Base-by-base conservation (phyloP, 2,888 invertebrate genomes). In the Gisinianus flammeolus region DNA sequence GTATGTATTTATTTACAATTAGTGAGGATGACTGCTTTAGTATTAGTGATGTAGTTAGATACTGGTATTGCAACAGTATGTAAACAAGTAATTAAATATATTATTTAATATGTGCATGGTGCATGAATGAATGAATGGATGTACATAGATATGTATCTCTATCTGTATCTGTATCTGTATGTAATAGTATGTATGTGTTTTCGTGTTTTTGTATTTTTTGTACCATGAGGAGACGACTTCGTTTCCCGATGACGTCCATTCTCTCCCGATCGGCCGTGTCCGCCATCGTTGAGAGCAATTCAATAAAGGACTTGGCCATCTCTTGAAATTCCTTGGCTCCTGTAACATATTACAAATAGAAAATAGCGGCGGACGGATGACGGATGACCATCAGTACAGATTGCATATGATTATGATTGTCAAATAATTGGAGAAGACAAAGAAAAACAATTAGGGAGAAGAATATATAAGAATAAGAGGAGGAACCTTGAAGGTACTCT, bases 401-500 rank as follows among this genome's bases (percentile, higher is more conserved):
- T n/a, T 33, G 56, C 3, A 73, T 58, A 33, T 10, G 19, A 35
- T 67, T 52, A 31, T 26, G 24, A 44, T 44, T 44, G 52, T 44
- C 52, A 12, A 44, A 8, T 10, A 44, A 44, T 44, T 10, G 16
- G 16, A 44, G 52, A 12, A 44, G 16, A 44, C 16, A 8, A 12
- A 12, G 52, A 8, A 44, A 44, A 44, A 44, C 52, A 44, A 44
- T 44, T n/a, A 44, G 16, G 8, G 52, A 44, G 52, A 44, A 12
- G 10, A 44, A 12, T 8, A 16, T 44, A 44, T 10, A 44, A 44
- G 16, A 44, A 31, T 76, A 64, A n/a, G n/a, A n/a, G n/a, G n/a
- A n/a, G n/a, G n/a, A n/a, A 82, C 82, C 80, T 64, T 82, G 79
- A 54, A 81, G 70, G 69, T 84, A 84, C 73, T 84, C 82, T 56